Evolutionary conservation across 2,797 vertebrate species (phyloP), one percentile per base, ranked within the genome.

Genomic region (Pelodytes ibericus): DNA sequence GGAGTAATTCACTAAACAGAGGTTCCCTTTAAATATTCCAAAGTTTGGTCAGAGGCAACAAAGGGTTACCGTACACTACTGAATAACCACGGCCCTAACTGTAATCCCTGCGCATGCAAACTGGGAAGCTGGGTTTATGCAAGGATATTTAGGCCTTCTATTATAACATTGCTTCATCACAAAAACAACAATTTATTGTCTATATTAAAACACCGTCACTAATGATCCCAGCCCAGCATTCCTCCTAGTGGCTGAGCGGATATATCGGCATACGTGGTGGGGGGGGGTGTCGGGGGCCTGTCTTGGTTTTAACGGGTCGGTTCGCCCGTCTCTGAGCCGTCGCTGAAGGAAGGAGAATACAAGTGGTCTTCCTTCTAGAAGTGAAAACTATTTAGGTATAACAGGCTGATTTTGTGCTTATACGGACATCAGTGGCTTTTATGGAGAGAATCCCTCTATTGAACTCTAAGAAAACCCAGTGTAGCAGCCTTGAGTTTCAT

Each of bases 1-100:
- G 49, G 10, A 53, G 49, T 18, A 3, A 47, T 47, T 47, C 41
- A 47, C 41, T 47, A 47, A 47, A 47, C 41, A 11, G 41, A 11
- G 16, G 10, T 47, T 47, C 41, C 41, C 41, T 47, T 47, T 47
- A 7, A 13, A 16, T 16, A 18, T 22, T 22, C 18, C 18, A 22
- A 53, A 20, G 49, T 4, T 10, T 20, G 49, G 22, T 20, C 3
- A 9, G 7, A 0, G 49, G 49, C 22, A 10, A 4, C 4, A 20
- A 26, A 41, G 69, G 81, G 81, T 74, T 74, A 80, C 71, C 78
- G 72, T 70, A 39, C 74, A 79, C 80, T 68, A 71, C 75, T 76
- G 70, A 67, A 44, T 67, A 66, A 68, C 51, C 39, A 24, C 41
- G 30, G 57, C 65, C n/a, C 65, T 75, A 68, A 69, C 61, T 57